Evolutionary conservation across 1,140 invertebrate genomes (phyloP), one percentile per base, ranked within the genome.

Genomic region (Aphelinus atriplicis): DNA sequence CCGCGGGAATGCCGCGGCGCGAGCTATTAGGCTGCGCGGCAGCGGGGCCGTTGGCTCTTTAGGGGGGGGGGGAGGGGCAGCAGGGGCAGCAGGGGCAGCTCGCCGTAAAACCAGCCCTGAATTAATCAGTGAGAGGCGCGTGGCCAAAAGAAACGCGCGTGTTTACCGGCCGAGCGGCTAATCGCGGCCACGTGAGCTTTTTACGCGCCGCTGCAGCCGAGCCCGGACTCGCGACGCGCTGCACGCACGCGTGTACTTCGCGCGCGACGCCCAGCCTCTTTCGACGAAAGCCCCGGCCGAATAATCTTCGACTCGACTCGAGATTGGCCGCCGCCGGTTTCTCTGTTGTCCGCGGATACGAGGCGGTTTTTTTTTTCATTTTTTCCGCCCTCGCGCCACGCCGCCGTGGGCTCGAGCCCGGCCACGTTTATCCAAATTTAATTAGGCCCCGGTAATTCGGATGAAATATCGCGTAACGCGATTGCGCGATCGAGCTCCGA

Each of bases 71-170:
- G 26, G 26, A n/a, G n/a, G n/a, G n/a, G 26, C 26, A 26, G 26
- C 26, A 26, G 26, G 26, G 26, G 26, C 26, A 0, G 26, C 26
- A 26, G 26, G 26, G 26, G 26, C 26, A 26, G 26, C 26, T 26
- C 26, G 26, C 26, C 26, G 26, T 26, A 26, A 26, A 42, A 43
- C 61, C 47, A 45, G 9, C 7, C 7, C 55, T 76, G 75, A 76
- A 76, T 76, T 76, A 76, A 76, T 76, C 75, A 68, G 71, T 68
- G 64, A 68, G 65, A 42, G 56, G 66, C 57, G 26, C 65, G 58
- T 47, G 43, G 6, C n/a, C 60, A 71, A 71, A 64, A 53, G 60
- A 7, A 64, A 57, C 46, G 10, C 47, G 47, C 42, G 57, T 67
- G 63, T 73, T 73, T 73, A 67, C 64, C 55, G 53, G 48, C 48